Base-by-base conservation (phyloP, 2,113 vertebrate species). In the Camelus bactrianus region DNA sequence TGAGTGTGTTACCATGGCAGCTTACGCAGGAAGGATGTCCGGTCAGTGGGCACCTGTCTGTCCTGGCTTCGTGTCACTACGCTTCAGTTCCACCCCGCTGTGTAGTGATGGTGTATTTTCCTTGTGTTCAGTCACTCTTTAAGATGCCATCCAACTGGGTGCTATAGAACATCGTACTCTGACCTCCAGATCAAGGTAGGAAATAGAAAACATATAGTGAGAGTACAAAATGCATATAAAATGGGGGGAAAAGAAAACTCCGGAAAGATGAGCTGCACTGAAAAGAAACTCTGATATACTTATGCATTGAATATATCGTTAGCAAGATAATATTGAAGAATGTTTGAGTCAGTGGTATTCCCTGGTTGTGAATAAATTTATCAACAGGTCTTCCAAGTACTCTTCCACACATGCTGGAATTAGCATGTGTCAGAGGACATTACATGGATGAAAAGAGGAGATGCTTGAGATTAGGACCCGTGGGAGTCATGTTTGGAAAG, bases 171-270 rank as follows among this genome's bases (percentile, higher is more conserved):
- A 54, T 89, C 62, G 85, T 80, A 86, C 76, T 77, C 86, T 89
- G 35, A 90, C 69, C 76, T 77, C 14, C 8, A 87, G 14, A 15
- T 90, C 42, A 65, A 56, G 22, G 65, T 35, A 2, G 32, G 11
- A 80, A 87, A 80, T n/a, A 26, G 24, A 82, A 65, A 69, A 56
- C 28, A 10, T 69, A 10, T 38, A 54, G 48, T 64, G 76, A 82
- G 85, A 89, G 85, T 86, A 67, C 10, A 94, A 24, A 86, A 58
- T 87, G 48, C 48, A 83, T 46, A 91, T 19, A 42, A 83, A 89
- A 35, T 46, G 82, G 8, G 38, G 76, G 52, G 52, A 81, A 50
- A 64, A 89, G 50, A 48, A 72, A 94, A 72, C 42, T 28, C 5
- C 42, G 26, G 22, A 82, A 79, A 28, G 73, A 52, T 60, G 8